phyloP scores from a whole-genome alignment of 2,888 invertebrate species.

The Pheosia gnoma region DNA sequence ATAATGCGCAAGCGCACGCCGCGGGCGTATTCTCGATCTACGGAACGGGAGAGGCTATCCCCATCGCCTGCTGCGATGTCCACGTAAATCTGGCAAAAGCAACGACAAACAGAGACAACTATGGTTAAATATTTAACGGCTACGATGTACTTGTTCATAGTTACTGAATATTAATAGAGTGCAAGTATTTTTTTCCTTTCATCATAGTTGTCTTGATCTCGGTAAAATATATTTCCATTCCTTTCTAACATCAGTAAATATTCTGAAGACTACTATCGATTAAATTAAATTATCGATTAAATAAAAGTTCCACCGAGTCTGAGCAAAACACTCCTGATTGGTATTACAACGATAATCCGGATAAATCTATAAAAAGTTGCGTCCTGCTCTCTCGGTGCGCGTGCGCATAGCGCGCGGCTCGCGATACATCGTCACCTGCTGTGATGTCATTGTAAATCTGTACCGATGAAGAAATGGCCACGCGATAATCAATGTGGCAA shows the following conservation, averaged over 20 bases:
- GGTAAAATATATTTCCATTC: no score
- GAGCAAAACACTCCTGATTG: neutral
- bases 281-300: no score
- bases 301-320: no score
- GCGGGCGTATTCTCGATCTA: constrained; percentile 3
- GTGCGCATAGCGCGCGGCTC: constrained; percentile 7
- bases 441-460: constrained; percentile 10
- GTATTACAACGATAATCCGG: neutral
- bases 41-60: neutral
- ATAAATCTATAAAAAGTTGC: neutral
- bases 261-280: no score
- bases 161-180: neutral
- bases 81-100: neutral
- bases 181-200: neutral
- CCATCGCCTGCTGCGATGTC: neutral
- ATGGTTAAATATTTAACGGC: neutral
- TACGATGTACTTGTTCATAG: neutral
- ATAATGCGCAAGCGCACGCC: neutral
- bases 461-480: neutral
- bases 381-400: constrained; percentile 12
- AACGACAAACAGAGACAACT: neutral
- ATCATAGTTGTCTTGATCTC: neutral
- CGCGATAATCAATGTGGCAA: neutral
- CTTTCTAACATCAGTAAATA: no score
- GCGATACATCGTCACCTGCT: constrained; percentile 13